Evolutionary conservation across 1,140 invertebrate species (phyloP).

Genomic region (Bombyx mandarina): DNA sequence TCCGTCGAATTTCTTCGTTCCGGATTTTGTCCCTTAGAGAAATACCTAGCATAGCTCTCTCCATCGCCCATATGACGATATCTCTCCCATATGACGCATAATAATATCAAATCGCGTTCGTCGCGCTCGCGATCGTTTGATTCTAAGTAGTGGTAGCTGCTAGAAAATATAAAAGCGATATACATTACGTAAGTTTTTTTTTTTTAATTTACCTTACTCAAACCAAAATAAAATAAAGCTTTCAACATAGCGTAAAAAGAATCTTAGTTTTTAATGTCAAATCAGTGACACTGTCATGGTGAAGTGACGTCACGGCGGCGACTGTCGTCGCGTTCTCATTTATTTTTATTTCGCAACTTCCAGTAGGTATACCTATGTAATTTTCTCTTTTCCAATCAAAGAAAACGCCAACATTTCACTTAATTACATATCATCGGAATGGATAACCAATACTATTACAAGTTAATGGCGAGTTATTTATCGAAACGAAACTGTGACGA

Average conservation of each 20-base stretch:
- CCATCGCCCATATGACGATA: too few relatives aligned
- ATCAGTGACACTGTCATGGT: constrained; percentile 10
- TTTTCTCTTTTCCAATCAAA: constrained; percentile 19
- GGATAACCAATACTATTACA: constrained; percentile 66
- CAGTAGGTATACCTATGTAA: constrained; percentile 25
- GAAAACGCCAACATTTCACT: constrained; percentile 7
- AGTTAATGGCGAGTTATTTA: constrained; percentile 61
- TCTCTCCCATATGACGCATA: too few relatives aligned
- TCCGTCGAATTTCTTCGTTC: too few relatives aligned
- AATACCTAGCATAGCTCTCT: too few relatives aligned
- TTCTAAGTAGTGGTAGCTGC: background rate
- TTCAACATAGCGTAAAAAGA: background rate
- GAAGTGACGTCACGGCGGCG: constrained; percentile 47
- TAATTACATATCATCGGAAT: constrained; percentile 22
- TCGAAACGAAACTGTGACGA: constrained; percentile 65
- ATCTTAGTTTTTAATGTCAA: background rate
- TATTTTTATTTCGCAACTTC: constrained; percentile 68
- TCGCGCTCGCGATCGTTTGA: too few relatives aligned
- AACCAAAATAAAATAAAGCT: background rate
- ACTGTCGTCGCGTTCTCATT: constrained; percentile 48
- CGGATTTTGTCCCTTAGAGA: too few relatives aligned
- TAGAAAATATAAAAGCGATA: background rate
- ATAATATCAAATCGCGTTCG: too few relatives aligned
- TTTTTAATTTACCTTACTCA: background rate
- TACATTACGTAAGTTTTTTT: background rate